Evolutionary conservation across 2,797 vertebrate species (phyloP).

Genomic region (Lepus townsendii): DNA sequence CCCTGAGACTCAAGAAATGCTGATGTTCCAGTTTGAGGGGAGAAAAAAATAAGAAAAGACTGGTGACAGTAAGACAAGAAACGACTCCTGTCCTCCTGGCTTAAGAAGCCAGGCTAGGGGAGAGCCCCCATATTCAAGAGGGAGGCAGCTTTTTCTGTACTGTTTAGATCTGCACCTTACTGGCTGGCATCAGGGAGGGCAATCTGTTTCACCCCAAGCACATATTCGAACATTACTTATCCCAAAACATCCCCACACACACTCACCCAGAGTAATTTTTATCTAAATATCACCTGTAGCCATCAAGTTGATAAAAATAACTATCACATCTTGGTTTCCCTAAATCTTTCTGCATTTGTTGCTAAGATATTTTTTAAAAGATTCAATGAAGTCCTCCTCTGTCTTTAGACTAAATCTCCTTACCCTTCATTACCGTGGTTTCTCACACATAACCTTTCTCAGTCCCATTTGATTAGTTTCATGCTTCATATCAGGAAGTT

Average conservation of each 20-base stretch:
- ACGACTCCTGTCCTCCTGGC: too few species aligned
- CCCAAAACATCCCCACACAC: neutral
- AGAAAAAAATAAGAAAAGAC: neutral
- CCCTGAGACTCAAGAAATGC: neutral
- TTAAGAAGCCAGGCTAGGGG: neutral
- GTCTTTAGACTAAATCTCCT: neutral
- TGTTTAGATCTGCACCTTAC: neutral
- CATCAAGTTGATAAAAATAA: slow-evolving; percentile 29
- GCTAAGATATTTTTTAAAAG: neutral
- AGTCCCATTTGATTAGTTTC: neutral
- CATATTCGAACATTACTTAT: neutral
- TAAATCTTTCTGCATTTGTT: neutral
- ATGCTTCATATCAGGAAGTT: neutral
- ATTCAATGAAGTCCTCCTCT: neutral
- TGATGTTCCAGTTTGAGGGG: neutral
- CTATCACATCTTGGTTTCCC: neutral
- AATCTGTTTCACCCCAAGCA: neutral
- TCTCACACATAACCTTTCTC: neutral
- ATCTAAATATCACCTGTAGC: neutral
- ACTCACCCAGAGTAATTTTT: neutral
- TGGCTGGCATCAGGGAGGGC: neutral
- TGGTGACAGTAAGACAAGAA: too few species aligned
- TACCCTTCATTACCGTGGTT: neutral
- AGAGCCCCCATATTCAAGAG: neutral
- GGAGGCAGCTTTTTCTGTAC: neutral